These are phyloP conservation scores for Parus major DNA, from an alignment of 2,113 vertebrate species.

Conservation along the genomic window DNA sequence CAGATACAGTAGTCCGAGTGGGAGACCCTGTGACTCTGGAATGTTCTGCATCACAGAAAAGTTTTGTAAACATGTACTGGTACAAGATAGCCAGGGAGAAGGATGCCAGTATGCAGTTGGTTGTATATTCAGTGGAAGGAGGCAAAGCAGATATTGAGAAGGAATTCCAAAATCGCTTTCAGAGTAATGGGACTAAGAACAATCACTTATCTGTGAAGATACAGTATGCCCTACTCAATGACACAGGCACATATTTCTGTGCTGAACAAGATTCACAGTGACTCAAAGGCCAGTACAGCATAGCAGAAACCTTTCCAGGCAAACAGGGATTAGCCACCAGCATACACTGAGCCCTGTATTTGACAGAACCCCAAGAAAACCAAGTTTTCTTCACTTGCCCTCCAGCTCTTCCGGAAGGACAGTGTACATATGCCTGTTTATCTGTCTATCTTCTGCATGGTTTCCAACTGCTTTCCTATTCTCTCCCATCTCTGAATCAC, in stretches of 20 bases:
- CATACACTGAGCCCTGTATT: no score
- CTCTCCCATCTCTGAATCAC: not conserved
- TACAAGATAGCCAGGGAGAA: not conserved
- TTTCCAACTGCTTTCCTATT: not conserved
- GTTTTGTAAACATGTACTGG: rapidly evolving
- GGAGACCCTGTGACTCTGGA: not conserved
- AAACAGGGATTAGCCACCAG: not conserved
- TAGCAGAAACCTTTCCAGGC: not conserved
- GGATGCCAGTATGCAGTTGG: not conserved
- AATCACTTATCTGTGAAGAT: not conserved
- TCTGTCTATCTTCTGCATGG: not conserved
- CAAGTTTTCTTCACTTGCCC: rapidly evolving
- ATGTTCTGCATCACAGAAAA: rapidly evolving
- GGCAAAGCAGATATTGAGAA: not conserved
- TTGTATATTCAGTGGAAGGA: not conserved
- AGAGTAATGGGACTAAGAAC: not conserved
- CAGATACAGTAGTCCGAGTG: not conserved
- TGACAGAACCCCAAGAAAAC: rapidly evolving
- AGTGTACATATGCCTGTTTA: rapidly evolving
- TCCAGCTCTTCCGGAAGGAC: rapidly evolving
- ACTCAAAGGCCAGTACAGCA: not conserved
- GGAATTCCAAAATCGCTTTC: not conserved
- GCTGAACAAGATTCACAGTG: not conserved
- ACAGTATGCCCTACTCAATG: not conserved
- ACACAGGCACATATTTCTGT: not conserved